Evolutionary conservation across 2,888 invertebrate species (phyloP), one percentile per base, ranked within the genome.

Genomic region (Stratiomys singularior): DNA sequence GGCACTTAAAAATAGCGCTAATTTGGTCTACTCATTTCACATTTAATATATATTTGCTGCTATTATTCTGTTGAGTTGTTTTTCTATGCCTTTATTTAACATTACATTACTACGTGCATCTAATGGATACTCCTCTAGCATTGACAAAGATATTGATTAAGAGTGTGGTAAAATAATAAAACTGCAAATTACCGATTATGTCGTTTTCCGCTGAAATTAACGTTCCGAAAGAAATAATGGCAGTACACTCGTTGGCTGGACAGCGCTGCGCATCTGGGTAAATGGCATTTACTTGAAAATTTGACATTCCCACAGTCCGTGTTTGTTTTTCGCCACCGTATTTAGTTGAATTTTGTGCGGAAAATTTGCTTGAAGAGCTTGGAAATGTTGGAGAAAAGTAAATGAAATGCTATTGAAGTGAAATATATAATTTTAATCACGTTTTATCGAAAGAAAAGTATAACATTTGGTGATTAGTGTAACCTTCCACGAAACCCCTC

Each of bases 291-390:
- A 77, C 58, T 77, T 77, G 46, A 79, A 66, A 67, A 76, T 79
- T 79, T 79, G 77, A 77, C 77, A 77, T 77, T 79, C 67, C 67
- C 78, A 64, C 71, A 74, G 77, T 74, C 56, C 58, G 77, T 79
- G 77, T 79, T 77, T 58, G 56, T 72, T 76, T 78, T 78, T 60
- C 77, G 77, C 66, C 18, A 56, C 72, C 72, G 58, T 72, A 77
- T 78, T 78, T 78, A 27, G 27, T 30, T 25, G 76, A 72, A 74
- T 77, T 77, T 78, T 30, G 52, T 25, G 27, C 77, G 56, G n/a
- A 78, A 78, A 72, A 37, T 52, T 63, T 30, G n/a, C 37, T 58
- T 15, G 52, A 64, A 64, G 67, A 13, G 76, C 44, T 66, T 27
- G 58, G 77, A 78, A 78, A 78, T 78, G 78, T 52, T 72, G 60